phyloP scores from a whole-genome alignment of 2,797 vertebrate genomes.

The Phyllotis vaccarum region DNA sequence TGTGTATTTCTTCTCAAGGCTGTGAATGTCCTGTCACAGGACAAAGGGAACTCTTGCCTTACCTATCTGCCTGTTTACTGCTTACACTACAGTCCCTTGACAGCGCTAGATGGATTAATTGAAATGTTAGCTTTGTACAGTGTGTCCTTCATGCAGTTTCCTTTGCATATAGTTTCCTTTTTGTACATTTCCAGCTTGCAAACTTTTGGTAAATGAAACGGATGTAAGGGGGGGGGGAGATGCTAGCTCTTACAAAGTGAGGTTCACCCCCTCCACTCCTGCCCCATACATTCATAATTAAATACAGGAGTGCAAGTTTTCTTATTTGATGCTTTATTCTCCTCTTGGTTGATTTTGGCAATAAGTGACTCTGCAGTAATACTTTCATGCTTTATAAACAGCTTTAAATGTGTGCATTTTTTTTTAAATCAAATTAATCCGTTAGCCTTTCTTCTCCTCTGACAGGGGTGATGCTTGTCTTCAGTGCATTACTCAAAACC shows the following conservation, averaged over 20 bases:
- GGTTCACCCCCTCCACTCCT: background rate
- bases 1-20: slow-evolving; percentile 7
- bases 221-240: background rate
- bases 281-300: background rate
- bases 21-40: background rate
- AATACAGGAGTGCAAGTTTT: slow-evolving; percentile 16
- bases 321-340: slow-evolving; percentile 61
- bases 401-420: slow-evolving; percentile 69
- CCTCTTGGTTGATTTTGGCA: slow-evolving; percentile 45
- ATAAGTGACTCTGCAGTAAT: slow-evolving; percentile 68
- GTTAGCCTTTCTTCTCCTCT: slow-evolving; percentile 39
- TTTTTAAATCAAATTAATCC: slow-evolving; percentile 73
- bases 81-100: background rate
- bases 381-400: slow-evolving; percentile 73
- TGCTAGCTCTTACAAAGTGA: slow-evolving; percentile 4
- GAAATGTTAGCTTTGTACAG: background rate
- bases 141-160: slow-evolving; percentile 23
- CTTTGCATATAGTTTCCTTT: slow-evolving; percentile 36
- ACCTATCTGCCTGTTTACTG: background rate
- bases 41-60: background rate
- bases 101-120: background rate
- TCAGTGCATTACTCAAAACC: slow-evolving; percentile 26
- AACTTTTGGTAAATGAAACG: slow-evolving; percentile 45
- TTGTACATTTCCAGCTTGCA: background rate
- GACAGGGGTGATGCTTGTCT: slow-evolving; percentile 39